These are phyloP conservation scores for Scolanthus callimorphus DNA, from an alignment of 92 coral and sea anemone genomes.

Conservation along the genomic window DNA sequence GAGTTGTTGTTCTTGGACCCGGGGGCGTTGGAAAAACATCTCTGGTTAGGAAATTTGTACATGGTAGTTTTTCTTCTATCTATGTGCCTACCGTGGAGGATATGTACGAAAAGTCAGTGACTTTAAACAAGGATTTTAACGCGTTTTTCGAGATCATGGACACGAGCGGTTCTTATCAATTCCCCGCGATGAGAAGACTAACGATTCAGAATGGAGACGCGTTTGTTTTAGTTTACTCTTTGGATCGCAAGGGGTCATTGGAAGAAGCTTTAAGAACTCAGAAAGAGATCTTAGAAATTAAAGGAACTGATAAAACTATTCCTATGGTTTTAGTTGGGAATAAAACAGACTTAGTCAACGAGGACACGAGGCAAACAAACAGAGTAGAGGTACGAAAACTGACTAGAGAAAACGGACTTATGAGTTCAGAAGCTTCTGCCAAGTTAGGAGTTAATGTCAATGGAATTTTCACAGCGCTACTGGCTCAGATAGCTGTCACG, in stretches of 20 bases:
- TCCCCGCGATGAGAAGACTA: slow-evolving; percentile 95
- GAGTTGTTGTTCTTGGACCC: slow-evolving; percentile 88
- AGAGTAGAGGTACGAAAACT: slow-evolving; percentile 37
- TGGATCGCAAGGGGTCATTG: slow-evolving; percentile 64
- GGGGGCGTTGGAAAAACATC: slow-evolving; percentile 97
- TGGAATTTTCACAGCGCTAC: slow-evolving; percentile 67
- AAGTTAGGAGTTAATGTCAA: slow-evolving; percentile 61
- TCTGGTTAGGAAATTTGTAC: slow-evolving; percentile 68
- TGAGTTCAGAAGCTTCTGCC: slow-evolving; percentile 74
- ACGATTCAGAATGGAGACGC: slow-evolving; percentile 84
- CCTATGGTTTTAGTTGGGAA: slow-evolving; percentile 91
- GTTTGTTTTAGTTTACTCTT: slow-evolving; percentile 80
- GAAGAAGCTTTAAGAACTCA: slow-evolving; percentile 72
- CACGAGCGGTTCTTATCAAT: slow-evolving; percentile 93
- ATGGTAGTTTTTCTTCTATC: slow-evolving; percentile 53
- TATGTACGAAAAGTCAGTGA: slow-evolving; percentile 75
- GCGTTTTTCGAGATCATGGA: slow-evolving; percentile 84
- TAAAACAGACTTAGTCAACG: slow-evolving; percentile 78
- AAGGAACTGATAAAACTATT: slow-evolving; percentile 59
- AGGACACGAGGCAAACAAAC: slow-evolving; percentile 33
- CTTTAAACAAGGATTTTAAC: slow-evolving; percentile 67
- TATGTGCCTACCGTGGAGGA: slow-evolving; percentile 90
- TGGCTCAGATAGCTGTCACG: slow-evolving; percentile 67
- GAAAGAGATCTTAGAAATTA: slow-evolving; percentile 72
- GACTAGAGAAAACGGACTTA: slow-evolving; percentile 49